A percentile compares a stretch with the other conserved stretches of the same genome.
Evolutionary conservation across 2,888 invertebrate species (phyloP).

Genomic region (Trichacis sp.): DNA sequence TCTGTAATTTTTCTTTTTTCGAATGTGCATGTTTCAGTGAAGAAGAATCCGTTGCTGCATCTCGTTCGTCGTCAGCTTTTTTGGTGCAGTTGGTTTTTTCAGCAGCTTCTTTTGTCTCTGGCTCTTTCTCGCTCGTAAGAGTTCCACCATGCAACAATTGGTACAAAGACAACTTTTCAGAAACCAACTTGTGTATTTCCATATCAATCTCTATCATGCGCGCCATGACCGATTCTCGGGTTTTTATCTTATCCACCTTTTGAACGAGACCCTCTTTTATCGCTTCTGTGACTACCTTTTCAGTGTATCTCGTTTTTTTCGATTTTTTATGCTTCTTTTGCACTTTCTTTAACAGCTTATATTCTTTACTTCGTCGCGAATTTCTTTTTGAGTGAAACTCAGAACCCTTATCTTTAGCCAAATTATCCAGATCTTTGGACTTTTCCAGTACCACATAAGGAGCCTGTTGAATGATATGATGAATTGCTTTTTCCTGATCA

Average conservation of each 20-base stretch:
- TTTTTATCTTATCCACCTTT: conserved; percentile 43
- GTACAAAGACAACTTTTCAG: conserved; percentile 74
- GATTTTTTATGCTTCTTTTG: conserved; percentile 48
- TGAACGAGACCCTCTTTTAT: conserved; percentile 33
- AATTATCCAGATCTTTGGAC: conserved; percentile 31
- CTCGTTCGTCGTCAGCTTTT: neutral
- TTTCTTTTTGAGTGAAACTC: conserved; percentile 3
- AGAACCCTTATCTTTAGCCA: conserved; percentile 14
- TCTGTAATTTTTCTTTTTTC: neutral
- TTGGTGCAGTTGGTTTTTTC: neutral
- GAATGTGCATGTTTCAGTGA: neutral
- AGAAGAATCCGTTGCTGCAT: neutral
- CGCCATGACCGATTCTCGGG: conserved; percentile 68
- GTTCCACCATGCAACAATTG: conserved; percentile 64
- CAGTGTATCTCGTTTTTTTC: conserved; percentile 39
- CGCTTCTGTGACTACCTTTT: conserved; percentile 45
- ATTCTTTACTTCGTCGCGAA: neutral
- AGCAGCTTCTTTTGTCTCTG: conserved; percentile 1
- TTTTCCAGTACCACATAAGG: conserved; percentile 44
- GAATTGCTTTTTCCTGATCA: conserved; percentile 10
- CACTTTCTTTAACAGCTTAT: conserved; percentile 45
- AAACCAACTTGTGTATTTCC: conserved; percentile 72
- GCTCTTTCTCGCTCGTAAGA: conserved; percentile 26
- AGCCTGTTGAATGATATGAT: conserved; percentile 36
- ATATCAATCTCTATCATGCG: conserved; percentile 75